Evolutionary conservation across 2,888 invertebrate genomes (phyloP), one percentile per base, ranked within the genome.

Genomic region (Andricus quercusramuli): DNA sequence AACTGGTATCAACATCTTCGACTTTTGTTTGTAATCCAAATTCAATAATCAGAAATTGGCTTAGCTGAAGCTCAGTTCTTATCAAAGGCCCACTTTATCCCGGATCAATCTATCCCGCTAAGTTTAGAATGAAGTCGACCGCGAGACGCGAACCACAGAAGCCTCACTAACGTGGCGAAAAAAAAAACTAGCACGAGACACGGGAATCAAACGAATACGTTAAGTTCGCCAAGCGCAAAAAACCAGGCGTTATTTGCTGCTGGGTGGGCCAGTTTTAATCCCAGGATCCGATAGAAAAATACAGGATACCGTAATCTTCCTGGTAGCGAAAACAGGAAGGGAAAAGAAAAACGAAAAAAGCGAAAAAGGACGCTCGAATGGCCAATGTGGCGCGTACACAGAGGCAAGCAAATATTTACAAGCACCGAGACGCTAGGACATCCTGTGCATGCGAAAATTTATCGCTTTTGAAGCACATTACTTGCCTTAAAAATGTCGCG

Each of bases 1-100:
- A 92, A 88, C 84, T 65, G 91, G 88, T 82, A 91, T 91, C 85
- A 90, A 84, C 91, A 91, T 91, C 56, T 85, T 86, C 66, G 13
- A 51, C 22, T 22, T 44, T n/a, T 41, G 37, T 67, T 67, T 20
- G n/a, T 41, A 41, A 13, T 29, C 13, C 17, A 8, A 13, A 5
- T 22, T 6, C 41, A 41, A 44, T 22, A 41, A 70, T 20, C 9
- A 51, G 17, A 22, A 51, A 11, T 25, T 37, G 41, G 41, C 29
- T 29, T 37, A 22, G n/a, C 29, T 32, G n/a, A 6, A 56, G 29
- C 13, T 0, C 25, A 47, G 22, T 59, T 78, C 68, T 78, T 13
- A 56, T 66, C 64, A 81, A 82, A 82, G 77, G 44, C 78, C 79
- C 79, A 78, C 83, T 83, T 78, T 68, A 78, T 3, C 20, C 11